A percentile compares a stretch with the other conserved stretches of the same genome.
phyloP scores from a whole-genome alignment of 2,113 vertebrate species.

The Microtus montanus region DNA sequence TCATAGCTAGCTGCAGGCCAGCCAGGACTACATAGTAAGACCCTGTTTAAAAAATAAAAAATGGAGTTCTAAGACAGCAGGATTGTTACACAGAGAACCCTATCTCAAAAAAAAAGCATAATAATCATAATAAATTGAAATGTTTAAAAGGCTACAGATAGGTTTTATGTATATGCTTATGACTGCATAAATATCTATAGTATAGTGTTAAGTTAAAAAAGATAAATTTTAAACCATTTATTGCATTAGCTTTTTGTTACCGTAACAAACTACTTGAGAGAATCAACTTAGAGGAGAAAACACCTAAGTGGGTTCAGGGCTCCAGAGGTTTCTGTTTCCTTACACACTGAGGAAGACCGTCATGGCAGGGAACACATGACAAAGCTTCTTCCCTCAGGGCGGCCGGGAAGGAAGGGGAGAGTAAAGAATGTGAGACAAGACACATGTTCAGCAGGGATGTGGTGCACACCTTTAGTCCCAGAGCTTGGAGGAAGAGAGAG shows the following conservation, averaged over 20 bases:
- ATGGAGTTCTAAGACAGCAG: neutral
- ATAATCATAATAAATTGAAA: neutral
- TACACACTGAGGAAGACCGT: neutral
- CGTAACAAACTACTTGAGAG: neutral
- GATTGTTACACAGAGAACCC: neutral
- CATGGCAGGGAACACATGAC: neutral
- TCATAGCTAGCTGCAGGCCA: neutral
- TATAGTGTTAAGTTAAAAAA: neutral
- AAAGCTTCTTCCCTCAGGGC: neutral
- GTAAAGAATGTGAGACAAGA: neutral
- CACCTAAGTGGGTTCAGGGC: neutral
- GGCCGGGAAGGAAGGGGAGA: neutral
- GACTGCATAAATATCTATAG: neutral
- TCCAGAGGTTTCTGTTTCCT: neutral
- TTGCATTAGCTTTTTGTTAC: neutral
- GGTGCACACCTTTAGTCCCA: neutral
- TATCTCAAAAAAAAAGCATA: neutral
- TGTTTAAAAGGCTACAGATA: neutral
- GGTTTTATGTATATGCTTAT: neutral
- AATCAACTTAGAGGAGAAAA: neutral
- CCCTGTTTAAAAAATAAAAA: neutral
- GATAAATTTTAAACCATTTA: neutral
- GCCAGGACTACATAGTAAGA: neutral
- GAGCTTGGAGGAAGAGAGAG: neutral
- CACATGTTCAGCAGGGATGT: neutral